Conservation (phyloP, 2,113 vertebrate genomes). For the human region GRCh38 chr14:94286001-94286500, state of each 20-base stretch:
- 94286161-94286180: conserved; percentile 83
- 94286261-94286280: background rate
- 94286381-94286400: background rate
- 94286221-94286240: conserved; percentile 93
- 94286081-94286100: background rate
- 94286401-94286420: background rate
- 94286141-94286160: conserved; percentile 88
- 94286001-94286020: background rate
- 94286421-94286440: no score
- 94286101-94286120: conserved; percentile 90
- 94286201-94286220: conserved; percentile 89
- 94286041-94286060: background rate
- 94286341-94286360: background rate
- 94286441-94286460: background rate
- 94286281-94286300: background rate
- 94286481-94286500: background rate
- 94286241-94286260: conserved; percentile 92
- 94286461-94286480: background rate
- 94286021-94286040: background rate
- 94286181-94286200: conserved; percentile 90
- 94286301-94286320: background rate
- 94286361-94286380: background rate
- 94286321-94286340: background rate
- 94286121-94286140: conserved; percentile 77
- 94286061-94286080: background rate